Base-by-base conservation (phyloP, 2,888 invertebrate species). In the Rhabditophanes sp. region DNA sequence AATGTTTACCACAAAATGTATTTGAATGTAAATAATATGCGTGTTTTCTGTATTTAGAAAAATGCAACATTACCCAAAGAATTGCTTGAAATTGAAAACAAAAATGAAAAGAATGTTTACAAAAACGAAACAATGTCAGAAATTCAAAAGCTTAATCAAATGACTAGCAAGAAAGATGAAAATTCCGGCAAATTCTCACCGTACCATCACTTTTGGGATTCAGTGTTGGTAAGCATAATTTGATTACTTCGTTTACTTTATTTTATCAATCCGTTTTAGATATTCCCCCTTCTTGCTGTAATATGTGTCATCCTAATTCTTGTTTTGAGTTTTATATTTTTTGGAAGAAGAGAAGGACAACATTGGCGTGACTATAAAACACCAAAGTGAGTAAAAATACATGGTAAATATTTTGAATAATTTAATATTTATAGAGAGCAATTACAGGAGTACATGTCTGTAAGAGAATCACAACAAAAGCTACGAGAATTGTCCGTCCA, bases 121-220 rank as follows among this genome's bases (percentile, higher is more conserved):
- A 5, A 30, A 30, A 32, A 29, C 9, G 27, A 32, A 29, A 26
- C 24, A 4, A n/a, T 6, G 4, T 9, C 31, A 2, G 32, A 32
- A 29, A 19, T 2, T 11, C 8, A 18, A 18, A 8, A 18, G 11
- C 9, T 26, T 4, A 18, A 26, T n/a, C 16, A 26, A 18, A 26
- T 18, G n/a, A n/a, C n/a, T n/a, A n/a, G n/a, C 3, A 16, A 11
- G 9, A 8, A 18, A 9, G 26, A 26, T 8, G 27, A 32, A 29
- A n/a, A 19, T 5, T 36, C 12, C 12, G 33, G 37, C 33, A 14
- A 33, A 11, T 33, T 33, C 17, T 21, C 30, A n/a, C 78, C 60
- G 87, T 81, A 83, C 85, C 35, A 30, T 16, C 47, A 51, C 35
- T 56, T 61, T 33, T 57, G 47, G 44, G 46, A 56, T 14, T 50